A percentile compares a stretch with the other conserved stretches of the same genome.
These are phyloP conservation scores for Batillaria attramentaria DNA, from an alignment of 1,140 invertebrate species.

Conservation along the genomic window DNA sequence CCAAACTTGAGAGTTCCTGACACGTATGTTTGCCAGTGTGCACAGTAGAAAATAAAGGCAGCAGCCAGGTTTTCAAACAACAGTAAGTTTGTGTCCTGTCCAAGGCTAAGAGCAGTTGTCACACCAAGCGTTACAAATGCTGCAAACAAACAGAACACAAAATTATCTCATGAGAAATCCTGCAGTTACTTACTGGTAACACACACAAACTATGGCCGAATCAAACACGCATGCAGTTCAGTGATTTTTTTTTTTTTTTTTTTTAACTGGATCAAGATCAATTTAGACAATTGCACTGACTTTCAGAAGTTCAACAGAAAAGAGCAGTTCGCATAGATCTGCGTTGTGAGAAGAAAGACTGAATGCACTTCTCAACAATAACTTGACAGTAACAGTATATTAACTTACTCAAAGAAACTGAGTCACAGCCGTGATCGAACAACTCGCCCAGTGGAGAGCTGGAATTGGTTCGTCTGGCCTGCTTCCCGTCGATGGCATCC, in stretches of 20 bases:
- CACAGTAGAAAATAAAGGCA: slow-evolving; percentile 96
- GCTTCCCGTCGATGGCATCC: slow-evolving; percentile 99
- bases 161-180: background rate
- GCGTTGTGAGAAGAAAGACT: background rate
- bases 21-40: slow-evolving; percentile 99
- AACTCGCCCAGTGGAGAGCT: slow-evolving; percentile 95
- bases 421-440: slow-evolving; percentile 99
- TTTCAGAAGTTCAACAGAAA: background rate
- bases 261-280: background rate
- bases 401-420: slow-evolving; percentile 74
- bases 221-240: background rate
- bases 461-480: slow-evolving; percentile 93
- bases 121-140: slow-evolving; percentile 96
- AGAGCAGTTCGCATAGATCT: background rate
- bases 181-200: background rate
- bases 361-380: too few relatives aligned
- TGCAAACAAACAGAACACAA: slow-evolving; percentile 69
- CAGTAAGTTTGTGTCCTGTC: slow-evolving; percentile 92
- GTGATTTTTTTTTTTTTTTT: background rate
- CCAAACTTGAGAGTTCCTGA: slow-evolving; percentile 93
- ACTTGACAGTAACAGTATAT: too few relatives aligned
- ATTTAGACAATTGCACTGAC: background rate
- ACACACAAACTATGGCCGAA: background rate
- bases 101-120: slow-evolving; percentile 92
- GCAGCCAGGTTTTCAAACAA: slow-evolving; percentile 96